Evolutionary conservation across 2,797 vertebrate species (phyloP), one percentile per base, ranked within the genome.

Genomic region (Sebastes trivittatus): DNA sequence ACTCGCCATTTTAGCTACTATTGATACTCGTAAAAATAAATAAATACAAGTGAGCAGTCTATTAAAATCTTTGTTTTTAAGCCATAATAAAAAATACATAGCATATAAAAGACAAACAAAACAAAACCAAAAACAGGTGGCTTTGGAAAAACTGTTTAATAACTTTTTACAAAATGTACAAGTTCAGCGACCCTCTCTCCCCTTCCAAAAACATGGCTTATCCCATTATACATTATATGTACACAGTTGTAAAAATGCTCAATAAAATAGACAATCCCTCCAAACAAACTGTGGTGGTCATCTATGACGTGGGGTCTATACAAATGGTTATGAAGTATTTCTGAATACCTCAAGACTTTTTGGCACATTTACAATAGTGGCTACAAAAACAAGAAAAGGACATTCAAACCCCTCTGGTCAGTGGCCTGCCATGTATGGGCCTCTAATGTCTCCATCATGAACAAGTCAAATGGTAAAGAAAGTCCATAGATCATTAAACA

Each of bases 121-220:
- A n/a, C 7, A 8, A 20, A 52, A 8, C 8, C 7, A 52, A 52
- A 61, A 71, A 72, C 22, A 67, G 16, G 67, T 23, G 36, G 20
- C 23, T 86, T 93, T 84, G 86, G 74, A 94, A 96, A 95, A 94
- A 89, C 80, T 55, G 62, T 93, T 95, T 92, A 94, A 91, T 94
- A 92, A 87, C 77, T 90, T 88, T 90, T 90, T 93, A 95, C 86
- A 95, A 94, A 93, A 95, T 95, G 60, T 95, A 95, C 92, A 94
- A 72, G 81, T 81, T 92, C 34, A 58, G 66, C 46, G 36, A 90
- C 32, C 58, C 52, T 52, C 72, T 82, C 70, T 71, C 65, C 61
- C 63, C 42, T 63, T 78, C 61, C 77, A 64, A 87, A 84, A 88
- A 85, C 87, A 72, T 83, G 69, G 64, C 69, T 74, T 66, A 59